phyloP scores from a whole-genome alignment of 1,140 invertebrate genomes.

The Leptonema lineaticorne region DNA sequence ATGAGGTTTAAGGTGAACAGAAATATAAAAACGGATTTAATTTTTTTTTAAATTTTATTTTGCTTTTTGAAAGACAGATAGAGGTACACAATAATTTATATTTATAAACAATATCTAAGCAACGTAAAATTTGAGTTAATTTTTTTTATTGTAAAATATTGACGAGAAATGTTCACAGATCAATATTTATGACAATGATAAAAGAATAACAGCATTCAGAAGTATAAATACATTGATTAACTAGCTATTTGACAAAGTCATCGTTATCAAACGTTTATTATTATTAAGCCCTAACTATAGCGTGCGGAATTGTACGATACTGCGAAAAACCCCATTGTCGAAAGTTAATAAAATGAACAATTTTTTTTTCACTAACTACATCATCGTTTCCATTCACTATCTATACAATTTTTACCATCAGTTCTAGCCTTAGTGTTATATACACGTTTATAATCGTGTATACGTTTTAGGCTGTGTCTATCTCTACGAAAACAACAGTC shows the following conservation, averaged over 20 bases:
- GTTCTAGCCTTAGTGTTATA: constrained; percentile 26
- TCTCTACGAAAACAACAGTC: constrained; percentile 7
- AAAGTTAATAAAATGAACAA: constrained; percentile 18
- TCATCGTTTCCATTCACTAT: constrained; percentile 8
- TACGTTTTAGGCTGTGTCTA: constrained; percentile 16
- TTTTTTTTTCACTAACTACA: constrained; percentile 21
- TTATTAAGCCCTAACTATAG: constrained; percentile 30
- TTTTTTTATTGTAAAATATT: background rate
- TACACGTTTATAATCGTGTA: too few species aligned
- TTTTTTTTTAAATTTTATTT: constrained; percentile 24
- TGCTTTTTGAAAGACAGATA: constrained; percentile 23
- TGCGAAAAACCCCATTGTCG: background rate
- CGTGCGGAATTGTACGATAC: constrained; percentile 16
- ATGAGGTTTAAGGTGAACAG: too few species aligned
- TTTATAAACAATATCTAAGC: constrained; percentile 18
- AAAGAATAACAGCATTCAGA: too few species aligned
- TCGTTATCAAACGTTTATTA: constrained; percentile 12
- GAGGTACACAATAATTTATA: constrained; percentile 25
- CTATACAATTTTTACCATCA: constrained; percentile 16
- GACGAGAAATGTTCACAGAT: background rate
- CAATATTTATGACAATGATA: too few species aligned
- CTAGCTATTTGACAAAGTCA: constrained; percentile 8
- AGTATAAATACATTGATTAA: background rate
- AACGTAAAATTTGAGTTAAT: constrained; percentile 6
- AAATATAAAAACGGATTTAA: too few species aligned